Percentiles rank a stretch among this genome's conserved stretches.
Evolutionary conservation across 1,140 invertebrate genomes (phyloP).

Genomic region (Meloidogyne exigua): DNA sequence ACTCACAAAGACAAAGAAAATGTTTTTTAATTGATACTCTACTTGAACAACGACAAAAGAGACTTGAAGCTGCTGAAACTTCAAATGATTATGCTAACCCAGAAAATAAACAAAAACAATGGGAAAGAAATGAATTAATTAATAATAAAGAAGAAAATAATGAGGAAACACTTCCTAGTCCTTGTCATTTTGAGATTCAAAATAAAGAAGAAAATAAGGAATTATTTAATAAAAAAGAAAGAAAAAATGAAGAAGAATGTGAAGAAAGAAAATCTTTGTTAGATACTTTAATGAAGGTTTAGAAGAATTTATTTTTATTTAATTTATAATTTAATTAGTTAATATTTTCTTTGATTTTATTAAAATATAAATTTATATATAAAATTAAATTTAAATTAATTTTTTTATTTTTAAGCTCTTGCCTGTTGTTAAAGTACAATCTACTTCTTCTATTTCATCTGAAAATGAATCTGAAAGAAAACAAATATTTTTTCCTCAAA

Average conservation of each 20-base stretch:
- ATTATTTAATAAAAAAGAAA: background rate
- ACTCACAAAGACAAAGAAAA: constrained; percentile 7
- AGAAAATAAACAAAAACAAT: background rate
- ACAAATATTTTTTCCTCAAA: background rate
- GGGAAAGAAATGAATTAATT: background rate
- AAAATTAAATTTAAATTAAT: no score
- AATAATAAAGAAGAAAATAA: background rate
- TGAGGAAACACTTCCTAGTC: constrained; percentile 18
- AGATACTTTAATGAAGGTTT: constrained; percentile 11
- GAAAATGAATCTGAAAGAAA: background rate
- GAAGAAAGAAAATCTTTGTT: constrained; percentile 14
- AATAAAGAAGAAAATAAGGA: background rate
- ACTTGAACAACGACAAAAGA: constrained; percentile 46
- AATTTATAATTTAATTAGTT: no score
- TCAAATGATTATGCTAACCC: background rate
- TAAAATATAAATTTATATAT: no score
- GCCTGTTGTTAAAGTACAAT: background rate
- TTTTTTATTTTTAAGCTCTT: background rate
- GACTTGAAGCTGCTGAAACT: constrained; percentile 15
- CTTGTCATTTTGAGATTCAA: constrained; percentile 3
- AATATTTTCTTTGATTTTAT: no score
- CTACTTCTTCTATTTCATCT: background rate
- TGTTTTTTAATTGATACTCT: constrained; percentile 46
- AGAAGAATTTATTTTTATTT: no score
- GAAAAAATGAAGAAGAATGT: background rate